These are phyloP conservation scores for Smutsia gigantea DNA, from an alignment of 2,797 vertebrate species.

Conservation along the genomic window DNA sequence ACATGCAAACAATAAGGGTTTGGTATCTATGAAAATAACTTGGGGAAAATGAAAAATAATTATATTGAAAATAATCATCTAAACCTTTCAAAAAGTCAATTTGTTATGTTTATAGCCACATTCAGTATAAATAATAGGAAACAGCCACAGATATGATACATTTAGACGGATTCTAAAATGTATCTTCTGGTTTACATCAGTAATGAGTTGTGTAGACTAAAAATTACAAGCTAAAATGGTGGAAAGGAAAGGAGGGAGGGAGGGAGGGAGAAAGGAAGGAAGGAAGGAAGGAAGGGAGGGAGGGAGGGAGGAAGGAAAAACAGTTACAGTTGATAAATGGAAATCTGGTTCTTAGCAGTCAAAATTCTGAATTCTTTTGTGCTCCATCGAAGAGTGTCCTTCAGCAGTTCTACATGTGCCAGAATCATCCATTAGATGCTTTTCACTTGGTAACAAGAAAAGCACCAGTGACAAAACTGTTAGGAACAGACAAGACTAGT, in stretches of 20 bases:
- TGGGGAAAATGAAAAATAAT: no score
- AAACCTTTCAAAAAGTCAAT: neutral
- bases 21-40: neutral
- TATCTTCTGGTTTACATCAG: neutral
- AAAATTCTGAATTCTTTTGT: neutral
- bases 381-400: neutral
- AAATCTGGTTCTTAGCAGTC: neutral
- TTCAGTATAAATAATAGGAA: neutral
- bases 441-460: neutral
- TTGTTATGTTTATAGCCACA: neutral
- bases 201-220: neutral
- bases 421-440: neutral
- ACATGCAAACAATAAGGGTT: neutral
- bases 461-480: neutral
- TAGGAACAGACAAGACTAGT: neutral
- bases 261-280: no score
- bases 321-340: neutral
- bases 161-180: neutral
- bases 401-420: neutral
- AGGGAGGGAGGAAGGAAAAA: neutral
- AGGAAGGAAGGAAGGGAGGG: no score
- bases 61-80: neutral
- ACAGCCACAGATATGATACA: neutral
- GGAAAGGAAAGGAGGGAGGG: no score
- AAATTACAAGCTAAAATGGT: neutral